Conservation (phyloP, 2,888 invertebrate genomes). For the Drosophila nigritarsus region DNA sequence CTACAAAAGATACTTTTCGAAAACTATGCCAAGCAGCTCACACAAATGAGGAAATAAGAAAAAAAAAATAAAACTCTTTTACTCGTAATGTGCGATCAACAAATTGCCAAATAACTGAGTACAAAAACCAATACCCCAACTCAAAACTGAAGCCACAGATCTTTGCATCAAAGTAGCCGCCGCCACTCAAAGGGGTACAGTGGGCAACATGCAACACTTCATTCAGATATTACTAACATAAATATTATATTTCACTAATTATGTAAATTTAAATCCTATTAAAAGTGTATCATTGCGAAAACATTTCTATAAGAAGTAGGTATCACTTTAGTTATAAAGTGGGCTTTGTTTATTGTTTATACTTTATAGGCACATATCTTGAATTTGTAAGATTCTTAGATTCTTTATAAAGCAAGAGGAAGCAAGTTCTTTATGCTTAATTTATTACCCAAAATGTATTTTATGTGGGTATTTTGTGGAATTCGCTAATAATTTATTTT, state of each 20-base stretch:
- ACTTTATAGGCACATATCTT: not conserved
- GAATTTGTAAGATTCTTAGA: not conserved
- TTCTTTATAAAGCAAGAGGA: not conserved
- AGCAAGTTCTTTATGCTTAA: not conserved
- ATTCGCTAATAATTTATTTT: conserved; percentile 23
- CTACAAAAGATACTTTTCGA: conserved; percentile 57
- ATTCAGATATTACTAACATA: not conserved
- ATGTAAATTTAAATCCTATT: not conserved
- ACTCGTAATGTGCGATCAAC: conserved; percentile 63
- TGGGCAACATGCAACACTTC: conserved; percentile 17
- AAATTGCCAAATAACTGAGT: conserved; percentile 73
- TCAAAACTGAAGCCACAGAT: conserved; percentile 47
- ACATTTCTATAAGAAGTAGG: not conserved
- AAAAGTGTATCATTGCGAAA: not conserved
- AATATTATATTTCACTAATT: not conserved
- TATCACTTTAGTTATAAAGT: not conserved
- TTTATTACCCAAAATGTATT: not conserved
- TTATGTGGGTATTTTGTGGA: conserved; percentile 16
- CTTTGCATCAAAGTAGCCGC: conserved; percentile 63
- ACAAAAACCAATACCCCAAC: conserved; percentile 43
- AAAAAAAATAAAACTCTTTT: conserved; percentile 39
- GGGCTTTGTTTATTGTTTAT: not conserved
- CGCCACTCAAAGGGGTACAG: conserved; percentile 48
- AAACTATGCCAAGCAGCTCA: conserved; percentile 49
- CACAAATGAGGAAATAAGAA: not conserved